A percentile compares a stretch with the other conserved stretches of the same genome.
Evolutionary conservation across 2,113 vertebrate genomes (phyloP).

Genomic region (Pachyramphus minor): DNA sequence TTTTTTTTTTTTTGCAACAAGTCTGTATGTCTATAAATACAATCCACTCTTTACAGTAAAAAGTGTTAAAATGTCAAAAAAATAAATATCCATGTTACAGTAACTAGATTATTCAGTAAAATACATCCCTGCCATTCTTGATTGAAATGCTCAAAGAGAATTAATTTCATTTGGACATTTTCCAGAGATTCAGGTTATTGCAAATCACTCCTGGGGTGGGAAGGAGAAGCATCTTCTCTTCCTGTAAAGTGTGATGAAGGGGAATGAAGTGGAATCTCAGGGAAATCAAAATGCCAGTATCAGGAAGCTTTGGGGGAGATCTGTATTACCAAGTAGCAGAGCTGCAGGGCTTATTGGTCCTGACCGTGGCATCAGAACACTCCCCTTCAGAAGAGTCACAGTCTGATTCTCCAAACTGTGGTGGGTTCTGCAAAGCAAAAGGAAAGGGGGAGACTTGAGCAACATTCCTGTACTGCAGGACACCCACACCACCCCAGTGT

Average conservation of each 20-base stretch:
- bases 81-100: slow-evolving; percentile 92
- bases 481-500: background rate
- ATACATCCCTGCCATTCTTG: slow-evolving; percentile 95
- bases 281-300: slow-evolving; percentile 58
- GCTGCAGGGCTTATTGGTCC: slow-evolving; percentile 89
- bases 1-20: slow-evolving; percentile 69
- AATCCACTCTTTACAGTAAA: slow-evolving; percentile 82
- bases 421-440: slow-evolving; percentile 82
- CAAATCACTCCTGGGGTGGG: slow-evolving; percentile 75
- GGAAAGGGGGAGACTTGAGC: background rate
- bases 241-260: slow-evolving; percentile 56
- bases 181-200: slow-evolving; percentile 82
- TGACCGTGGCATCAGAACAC: slow-evolving; percentile 94
- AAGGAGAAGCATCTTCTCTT: slow-evolving; percentile 67
- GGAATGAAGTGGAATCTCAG: slow-evolving; percentile 56
- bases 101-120: slow-evolving; percentile 91
- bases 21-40: slow-evolving; percentile 71
- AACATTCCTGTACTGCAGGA: background rate
- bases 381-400: slow-evolving; percentile 95
- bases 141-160: slow-evolving; percentile 83
- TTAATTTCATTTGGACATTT: slow-evolving; percentile 76
- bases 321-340: slow-evolving; percentile 91
- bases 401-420: slow-evolving; percentile 91
- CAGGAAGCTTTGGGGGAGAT: slow-evolving; percentile 20
- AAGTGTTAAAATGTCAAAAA: slow-evolving; percentile 88